Percentiles rank a stretch among this genome's conserved stretches.
These are phyloP conservation scores for Heliornis fulica DNA, from an alignment of 2,113 vertebrate species.

Conservation along the genomic window DNA sequence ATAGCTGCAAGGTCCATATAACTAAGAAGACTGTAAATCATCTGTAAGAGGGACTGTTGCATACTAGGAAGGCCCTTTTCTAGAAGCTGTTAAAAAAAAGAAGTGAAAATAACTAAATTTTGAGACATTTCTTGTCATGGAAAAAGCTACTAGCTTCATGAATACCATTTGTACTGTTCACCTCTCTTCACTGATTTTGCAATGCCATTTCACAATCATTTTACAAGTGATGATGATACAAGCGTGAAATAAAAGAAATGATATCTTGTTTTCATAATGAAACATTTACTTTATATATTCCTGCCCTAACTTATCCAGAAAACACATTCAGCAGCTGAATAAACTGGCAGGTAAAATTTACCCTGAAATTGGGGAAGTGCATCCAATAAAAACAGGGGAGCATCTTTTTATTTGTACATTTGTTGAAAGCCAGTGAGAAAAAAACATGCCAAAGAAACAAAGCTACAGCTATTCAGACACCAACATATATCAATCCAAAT, in stretches of 20 bases:
- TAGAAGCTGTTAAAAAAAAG: slow-evolving; percentile 78
- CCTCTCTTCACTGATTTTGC: background rate
- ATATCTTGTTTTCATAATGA: background rate
- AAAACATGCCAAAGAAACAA: slow-evolving; percentile 29
- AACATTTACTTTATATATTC: background rate
- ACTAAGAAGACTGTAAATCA: slow-evolving; percentile 95
- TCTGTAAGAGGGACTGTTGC: slow-evolving; percentile 96
- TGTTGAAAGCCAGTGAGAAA: slow-evolving; percentile 6
- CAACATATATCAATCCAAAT: slow-evolving; percentile 17
- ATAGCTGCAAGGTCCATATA: slow-evolving; percentile 93
- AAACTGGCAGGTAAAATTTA: background rate
- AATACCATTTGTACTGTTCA: background rate
- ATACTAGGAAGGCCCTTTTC: slow-evolving; percentile 96
- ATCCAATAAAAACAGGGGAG: slow-evolving; percentile 6
- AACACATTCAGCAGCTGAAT: background rate
- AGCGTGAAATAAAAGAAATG: background rate
- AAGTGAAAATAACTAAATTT: background rate
- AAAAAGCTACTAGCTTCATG: background rate
- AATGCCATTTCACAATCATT: background rate
- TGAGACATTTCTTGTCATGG: background rate
- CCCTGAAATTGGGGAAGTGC: background rate
- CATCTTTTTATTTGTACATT: background rate
- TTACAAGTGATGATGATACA: background rate
- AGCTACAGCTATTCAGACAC: slow-evolving; percentile 12
- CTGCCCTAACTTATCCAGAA: slow-evolving; percentile 11